Evolutionary conservation across 2,888 invertebrate species (phyloP), one percentile per base, ranked within the genome.

Genomic region (Fragum sueziense): DNA sequence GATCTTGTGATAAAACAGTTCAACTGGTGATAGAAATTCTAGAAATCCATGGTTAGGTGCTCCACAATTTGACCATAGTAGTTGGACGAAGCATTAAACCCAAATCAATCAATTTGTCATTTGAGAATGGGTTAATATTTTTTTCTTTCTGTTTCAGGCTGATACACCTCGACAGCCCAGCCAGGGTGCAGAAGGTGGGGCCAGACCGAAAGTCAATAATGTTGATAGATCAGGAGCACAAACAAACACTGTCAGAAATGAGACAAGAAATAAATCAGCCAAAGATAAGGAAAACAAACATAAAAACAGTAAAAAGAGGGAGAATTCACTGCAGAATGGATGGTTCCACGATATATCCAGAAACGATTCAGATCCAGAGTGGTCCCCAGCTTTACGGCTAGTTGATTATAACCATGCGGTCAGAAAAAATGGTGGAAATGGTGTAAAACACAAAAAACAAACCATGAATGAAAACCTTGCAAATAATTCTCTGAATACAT

Each of bases 231-330:
- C 7, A 22, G 69, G 25, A 41, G 25, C 77, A 17, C 68, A 33
- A 17, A 75, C 68, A 0, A 1, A n/a, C 27, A 25, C 1, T 22
- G 25, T 25, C 65, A 65, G 22, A 25, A 33, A 65, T 22, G 41
- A n/a, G 9, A 78, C 72, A 20, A 22, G 78, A 17, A 75, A 73
- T 7, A 82, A 82, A 70, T 59, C 70, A n/a, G 14, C 68, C 20
- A 82, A 79, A 47, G 78, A 81, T 51, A 81, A 81, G 27, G 82
- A 82, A 76, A 82, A 82, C 41, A 82, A 51, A 51, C 69, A 62
- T 33, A 82, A 82, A 70, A 82, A 79, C 52, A 62, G 25, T 34
- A 70, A 69, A 17, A 51, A 31, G 20, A 76, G 59, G 52, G 70
- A 62, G 31, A 29, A 20, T 34, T 14, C 37, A 41, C 25, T 57